Percentiles rank a stretch among this genome's conserved stretches.
These are phyloP conservation scores for Macroteleia sp. DNA, from an alignment of 2,888 invertebrate genomes.

Conservation along the genomic window DNA sequence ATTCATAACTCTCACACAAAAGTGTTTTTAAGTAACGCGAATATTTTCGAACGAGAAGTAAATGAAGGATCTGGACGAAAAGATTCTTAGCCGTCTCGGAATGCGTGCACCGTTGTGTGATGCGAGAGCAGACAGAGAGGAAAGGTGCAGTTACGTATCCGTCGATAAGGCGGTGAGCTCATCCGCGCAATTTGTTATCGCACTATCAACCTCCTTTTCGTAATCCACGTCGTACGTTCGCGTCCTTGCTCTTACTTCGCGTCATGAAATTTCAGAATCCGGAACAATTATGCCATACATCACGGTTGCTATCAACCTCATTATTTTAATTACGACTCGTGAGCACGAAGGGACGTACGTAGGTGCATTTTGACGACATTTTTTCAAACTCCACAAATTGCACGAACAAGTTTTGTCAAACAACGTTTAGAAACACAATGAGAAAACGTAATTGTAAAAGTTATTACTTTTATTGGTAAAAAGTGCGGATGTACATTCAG, in stretches of 20 bases:
- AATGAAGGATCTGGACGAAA: conserved; percentile 46
- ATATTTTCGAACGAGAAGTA: conserved; percentile 51
- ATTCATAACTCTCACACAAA: no score
- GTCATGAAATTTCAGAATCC: conserved; percentile 54
- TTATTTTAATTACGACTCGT: conserved; percentile 50
- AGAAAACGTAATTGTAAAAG: no score
- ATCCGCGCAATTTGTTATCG: conserved; percentile 63
- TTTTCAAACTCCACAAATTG: conserved; percentile 2
- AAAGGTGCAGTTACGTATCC: conserved; percentile 51
- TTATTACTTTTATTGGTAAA: no score
- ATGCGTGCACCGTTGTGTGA: conserved; percentile 44
- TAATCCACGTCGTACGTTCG: conserved; percentile 50
- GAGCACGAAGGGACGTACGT: conserved; percentile 7
- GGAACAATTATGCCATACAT: conserved; percentile 47
- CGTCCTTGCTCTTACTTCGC: conserved; percentile 55
- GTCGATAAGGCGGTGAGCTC: conserved; percentile 62
- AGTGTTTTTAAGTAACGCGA: no score
- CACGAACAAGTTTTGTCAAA: neutral
- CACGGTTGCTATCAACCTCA: conserved; percentile 40
- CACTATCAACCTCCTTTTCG: conserved; percentile 57
- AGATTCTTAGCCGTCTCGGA: conserved; percentile 44
- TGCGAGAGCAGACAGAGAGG: conserved; percentile 37
- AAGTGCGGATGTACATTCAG: no score
- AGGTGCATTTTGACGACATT: conserved; percentile 5
- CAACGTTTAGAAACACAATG: no score